phyloP scores from a whole-genome alignment of 2,113 vertebrate species.

The Tenebrosternarchus preto region DNA sequence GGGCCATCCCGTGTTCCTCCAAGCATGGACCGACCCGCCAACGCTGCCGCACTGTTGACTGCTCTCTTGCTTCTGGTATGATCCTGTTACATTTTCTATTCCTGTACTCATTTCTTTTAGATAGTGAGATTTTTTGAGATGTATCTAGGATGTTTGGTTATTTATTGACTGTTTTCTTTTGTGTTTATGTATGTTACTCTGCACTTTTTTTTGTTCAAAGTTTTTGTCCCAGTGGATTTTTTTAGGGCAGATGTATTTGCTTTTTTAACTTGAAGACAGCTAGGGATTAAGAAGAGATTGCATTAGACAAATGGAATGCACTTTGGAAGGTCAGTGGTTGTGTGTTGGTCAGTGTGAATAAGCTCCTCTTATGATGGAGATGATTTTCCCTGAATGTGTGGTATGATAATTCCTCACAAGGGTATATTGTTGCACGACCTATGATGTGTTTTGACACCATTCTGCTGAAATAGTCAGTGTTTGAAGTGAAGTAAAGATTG shows the following conservation, averaged over 20 bases:
- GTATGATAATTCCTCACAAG: neutral
- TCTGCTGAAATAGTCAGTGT: neutral
- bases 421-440: neutral
- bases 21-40: constrained; percentile 65
- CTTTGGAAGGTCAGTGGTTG: constrained; percentile 1
- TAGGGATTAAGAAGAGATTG: constrained; percentile 22
- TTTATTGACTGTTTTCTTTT: neutral
- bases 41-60: constrained; percentile 64
- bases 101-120: neutral
- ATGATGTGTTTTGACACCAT: neutral
- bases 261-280: neutral
- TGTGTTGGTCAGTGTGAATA: constrained; percentile 12
- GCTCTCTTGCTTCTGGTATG: constrained; percentile 72
- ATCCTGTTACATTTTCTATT: constrained; percentile 40
- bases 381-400: constrained; percentile 20
- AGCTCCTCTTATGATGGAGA: neutral
- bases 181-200: neutral
- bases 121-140: too few species aligned
- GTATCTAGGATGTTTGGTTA: neutral
- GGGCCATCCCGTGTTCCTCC: constrained; percentile 31
- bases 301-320: constrained; percentile 31
- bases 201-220: neutral
- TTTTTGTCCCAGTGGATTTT: neutral
- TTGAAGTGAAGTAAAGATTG: neutral
- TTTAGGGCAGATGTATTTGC: neutral